phyloP scores from a whole-genome alignment of 2,113 vertebrate genomes.

The Pituophis catenifer region DNA sequence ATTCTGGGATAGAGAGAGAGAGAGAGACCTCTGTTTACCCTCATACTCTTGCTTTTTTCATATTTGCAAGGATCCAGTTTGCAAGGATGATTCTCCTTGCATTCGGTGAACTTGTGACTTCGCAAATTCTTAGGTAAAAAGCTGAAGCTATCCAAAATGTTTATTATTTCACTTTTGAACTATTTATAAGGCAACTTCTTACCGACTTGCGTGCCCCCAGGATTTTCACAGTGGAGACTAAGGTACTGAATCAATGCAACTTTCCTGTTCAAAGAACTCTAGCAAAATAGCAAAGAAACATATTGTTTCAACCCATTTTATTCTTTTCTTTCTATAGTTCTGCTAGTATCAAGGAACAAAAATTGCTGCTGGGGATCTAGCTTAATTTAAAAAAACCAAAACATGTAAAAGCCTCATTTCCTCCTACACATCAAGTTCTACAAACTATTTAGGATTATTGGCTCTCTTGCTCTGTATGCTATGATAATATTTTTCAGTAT shows the following conservation, averaged over 20 bases:
- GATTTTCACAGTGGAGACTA: neutral
- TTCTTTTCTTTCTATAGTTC: conserved; percentile 23
- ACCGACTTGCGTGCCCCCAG: neutral
- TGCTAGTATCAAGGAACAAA: conserved; percentile 19
- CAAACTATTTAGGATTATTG: conserved; percentile 26
- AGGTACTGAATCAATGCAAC: neutral
- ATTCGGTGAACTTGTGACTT: neutral
- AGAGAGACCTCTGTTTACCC: neutral
- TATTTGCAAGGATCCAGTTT: neutral
- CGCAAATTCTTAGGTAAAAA: neutral
- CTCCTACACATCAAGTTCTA: conserved; percentile 3
- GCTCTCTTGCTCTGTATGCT: neutral
- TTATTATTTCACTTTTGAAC: neutral
- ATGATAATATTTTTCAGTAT: conserved; percentile 11
- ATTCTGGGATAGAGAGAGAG: neutral
- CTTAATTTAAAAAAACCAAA: conserved; percentile 3
- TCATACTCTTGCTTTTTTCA: neutral
- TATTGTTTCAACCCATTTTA: conserved; percentile 17
- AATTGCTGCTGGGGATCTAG: conserved; percentile 20
- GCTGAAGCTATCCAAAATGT: neutral
- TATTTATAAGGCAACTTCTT: neutral
- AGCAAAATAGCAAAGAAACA: neutral
- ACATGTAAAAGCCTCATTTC: conserved; percentile 17
- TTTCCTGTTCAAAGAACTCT: neutral
- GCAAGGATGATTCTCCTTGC: neutral